These are phyloP conservation scores for Mastacembelus armatus DNA, from an alignment of 2,797 vertebrate genomes.

Conservation along the genomic window DNA sequence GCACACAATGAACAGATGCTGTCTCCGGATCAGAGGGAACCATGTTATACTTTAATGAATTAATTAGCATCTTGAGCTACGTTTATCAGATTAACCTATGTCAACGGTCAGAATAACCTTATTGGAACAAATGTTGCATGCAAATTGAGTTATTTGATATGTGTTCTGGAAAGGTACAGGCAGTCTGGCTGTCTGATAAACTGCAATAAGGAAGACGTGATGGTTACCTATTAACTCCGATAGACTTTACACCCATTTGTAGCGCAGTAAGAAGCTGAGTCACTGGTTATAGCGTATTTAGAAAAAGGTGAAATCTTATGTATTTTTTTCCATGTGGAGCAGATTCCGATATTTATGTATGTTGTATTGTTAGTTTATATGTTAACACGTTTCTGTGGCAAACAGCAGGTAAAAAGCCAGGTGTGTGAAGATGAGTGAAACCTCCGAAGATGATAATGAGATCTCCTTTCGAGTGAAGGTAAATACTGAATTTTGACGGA, in stretches of 20 bases:
- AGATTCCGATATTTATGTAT: neutral
- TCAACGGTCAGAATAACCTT: too few species aligned
- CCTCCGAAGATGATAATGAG: slow-evolving; percentile 75
- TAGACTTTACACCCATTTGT: slow-evolving; percentile 65
- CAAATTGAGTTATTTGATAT: too few species aligned
- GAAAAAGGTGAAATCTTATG: slow-evolving; percentile 30
- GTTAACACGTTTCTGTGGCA: neutral
- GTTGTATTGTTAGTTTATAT: neutral
- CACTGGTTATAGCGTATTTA: neutral
- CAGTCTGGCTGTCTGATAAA: slow-evolving; percentile 22
- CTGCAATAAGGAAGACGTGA: slow-evolving; percentile 66
- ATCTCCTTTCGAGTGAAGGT: slow-evolving; percentile 83
- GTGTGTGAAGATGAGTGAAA: slow-evolving; percentile 69
- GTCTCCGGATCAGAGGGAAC: too few species aligned
- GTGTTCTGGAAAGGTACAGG: neutral
- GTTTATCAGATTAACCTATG: too few species aligned
- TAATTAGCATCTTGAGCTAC: too few species aligned
- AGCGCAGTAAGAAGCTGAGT: neutral
- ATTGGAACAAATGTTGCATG: too few species aligned
- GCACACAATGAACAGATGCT: too few species aligned
- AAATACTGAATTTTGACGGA: neutral
- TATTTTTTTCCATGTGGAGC: neutral
- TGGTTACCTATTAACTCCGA: slow-evolving; percentile 71
- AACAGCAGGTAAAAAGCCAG: neutral
- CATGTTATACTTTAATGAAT: too few species aligned